These are phyloP conservation scores for Brienomyrus brachyistius DNA, from an alignment of 2,113 vertebrate genomes.

Conservation along the genomic window DNA sequence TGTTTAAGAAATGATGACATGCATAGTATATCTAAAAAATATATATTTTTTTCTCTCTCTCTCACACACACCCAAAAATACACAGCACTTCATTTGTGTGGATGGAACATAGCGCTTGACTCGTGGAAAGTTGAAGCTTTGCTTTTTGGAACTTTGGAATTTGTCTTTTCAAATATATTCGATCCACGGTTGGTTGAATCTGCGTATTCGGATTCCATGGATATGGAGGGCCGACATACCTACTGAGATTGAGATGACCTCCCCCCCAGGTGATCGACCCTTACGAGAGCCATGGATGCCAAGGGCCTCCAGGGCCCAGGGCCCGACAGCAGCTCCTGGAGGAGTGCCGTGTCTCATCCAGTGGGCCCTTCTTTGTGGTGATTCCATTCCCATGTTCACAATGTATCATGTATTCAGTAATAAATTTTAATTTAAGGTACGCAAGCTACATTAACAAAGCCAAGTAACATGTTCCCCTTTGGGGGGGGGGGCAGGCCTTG, in stretches of 20 bases:
- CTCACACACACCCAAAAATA: background rate
- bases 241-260: background rate
- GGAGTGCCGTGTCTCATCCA: slow-evolving; percentile 54
- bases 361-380: slow-evolving; percentile 68
- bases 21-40: background rate
- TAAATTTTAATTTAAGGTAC: background rate
- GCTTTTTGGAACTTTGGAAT: background rate
- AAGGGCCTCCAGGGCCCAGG: slow-evolving; percentile 43
- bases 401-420: background rate
- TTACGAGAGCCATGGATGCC: slow-evolving; percentile 53
- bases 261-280: slow-evolving; percentile 60
- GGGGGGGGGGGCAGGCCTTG: slow-evolving; percentile 50
- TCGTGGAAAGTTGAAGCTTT: background rate
- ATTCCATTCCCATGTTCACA: slow-evolving; percentile 18
- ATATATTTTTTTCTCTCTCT: background rate
- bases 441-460: background rate
- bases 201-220: background rate
- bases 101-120: background rate
- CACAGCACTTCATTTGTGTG: background rate
- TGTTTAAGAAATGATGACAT: background rate
- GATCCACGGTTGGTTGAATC: background rate
- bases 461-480: slow-evolving; percentile 19
- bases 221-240: background rate
- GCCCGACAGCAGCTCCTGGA: slow-evolving; percentile 53
- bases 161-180: background rate